Conservation (phyloP, 2,888 invertebrate genomes). For the Andrena fulva region DNA sequence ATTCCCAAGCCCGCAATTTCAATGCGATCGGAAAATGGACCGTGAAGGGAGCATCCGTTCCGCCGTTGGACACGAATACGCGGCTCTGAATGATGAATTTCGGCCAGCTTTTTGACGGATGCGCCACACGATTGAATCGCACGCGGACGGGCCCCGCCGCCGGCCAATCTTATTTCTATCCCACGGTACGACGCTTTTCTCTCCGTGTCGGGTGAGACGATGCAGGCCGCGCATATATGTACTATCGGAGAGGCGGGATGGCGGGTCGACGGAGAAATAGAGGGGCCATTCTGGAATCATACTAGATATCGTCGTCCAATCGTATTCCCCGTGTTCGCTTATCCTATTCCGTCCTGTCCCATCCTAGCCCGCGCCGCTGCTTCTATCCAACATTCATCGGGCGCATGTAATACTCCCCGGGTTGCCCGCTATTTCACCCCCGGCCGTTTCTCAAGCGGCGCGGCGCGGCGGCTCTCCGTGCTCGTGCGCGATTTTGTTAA, state of each 20-base stretch:
- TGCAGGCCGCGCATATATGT: constrained; percentile 64
- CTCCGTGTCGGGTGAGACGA: constrained; percentile 41
- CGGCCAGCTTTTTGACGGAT: constrained; percentile 45
- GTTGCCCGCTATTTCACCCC: constrained; percentile 10
- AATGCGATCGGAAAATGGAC: constrained; percentile 29
- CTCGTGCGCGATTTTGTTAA: constrained; percentile 52
- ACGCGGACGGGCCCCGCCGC: constrained; percentile 35
- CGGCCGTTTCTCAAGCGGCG: constrained; percentile 43
- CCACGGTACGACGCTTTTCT: constrained; percentile 46
- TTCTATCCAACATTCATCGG: constrained; percentile 76
- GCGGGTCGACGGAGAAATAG: constrained; percentile 60
- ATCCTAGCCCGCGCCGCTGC: constrained; percentile 52
- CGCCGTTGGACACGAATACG: constrained; percentile 32
- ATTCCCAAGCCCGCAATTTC: constrained; percentile 18
- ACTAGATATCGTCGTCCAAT: constrained; percentile 75
- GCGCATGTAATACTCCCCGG: constrained; percentile 72
- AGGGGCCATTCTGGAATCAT: constrained; percentile 72
- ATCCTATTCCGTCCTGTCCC: constrained; percentile 71
- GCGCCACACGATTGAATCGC: constrained; percentile 59
- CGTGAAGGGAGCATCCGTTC: constrained; percentile 19
- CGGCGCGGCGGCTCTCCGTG: constrained; percentile 35
- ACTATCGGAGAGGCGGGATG: constrained; percentile 57
- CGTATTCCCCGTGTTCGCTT: constrained; percentile 74
- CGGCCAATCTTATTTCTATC: constrained; percentile 68
- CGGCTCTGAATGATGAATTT: constrained; percentile 34